These are phyloP conservation scores for Neosalanx taihuensis DNA, from an alignment of 2,797 vertebrate genomes.

Conservation along the genomic window DNA sequence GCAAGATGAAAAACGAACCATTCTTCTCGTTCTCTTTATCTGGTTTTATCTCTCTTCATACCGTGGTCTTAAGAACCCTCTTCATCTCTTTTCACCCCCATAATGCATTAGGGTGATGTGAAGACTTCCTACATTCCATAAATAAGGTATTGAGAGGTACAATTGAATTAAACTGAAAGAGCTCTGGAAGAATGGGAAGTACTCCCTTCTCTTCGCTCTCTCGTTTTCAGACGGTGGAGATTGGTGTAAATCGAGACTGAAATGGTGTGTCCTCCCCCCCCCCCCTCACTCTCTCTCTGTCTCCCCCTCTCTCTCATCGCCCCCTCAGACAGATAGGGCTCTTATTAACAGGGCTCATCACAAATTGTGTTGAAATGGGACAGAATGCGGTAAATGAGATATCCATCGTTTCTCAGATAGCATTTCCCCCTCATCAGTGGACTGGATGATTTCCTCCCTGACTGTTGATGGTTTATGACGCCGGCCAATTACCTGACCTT, in stretches of 20 bases:
- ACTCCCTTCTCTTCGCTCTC: conserved; percentile 61
- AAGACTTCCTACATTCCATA: conserved; percentile 77
- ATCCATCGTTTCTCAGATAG: conserved; percentile 68
- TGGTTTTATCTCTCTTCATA: conserved; percentile 69
- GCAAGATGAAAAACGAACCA: conserved; percentile 65
- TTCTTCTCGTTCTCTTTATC: conserved; percentile 66
- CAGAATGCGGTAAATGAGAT: conserved; percentile 74
- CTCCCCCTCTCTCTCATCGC: conserved; percentile 23
- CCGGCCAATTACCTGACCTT: conserved; percentile 64
- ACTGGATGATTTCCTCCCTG: conserved; percentile 61
- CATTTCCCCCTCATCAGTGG: conserved; percentile 69
- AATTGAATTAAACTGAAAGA: conserved; percentile 81
- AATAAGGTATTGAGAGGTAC: conserved; percentile 77
- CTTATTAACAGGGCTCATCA: conserved; percentile 69
- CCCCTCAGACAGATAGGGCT: conserved; percentile 60
- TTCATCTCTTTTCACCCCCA: conserved; percentile 65
- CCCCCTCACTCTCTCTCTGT: conserved; percentile 24
- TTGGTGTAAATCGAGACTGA: conserved; percentile 79
- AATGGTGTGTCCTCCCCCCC: conserved; percentile 68
- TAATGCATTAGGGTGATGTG: conserved; percentile 71
- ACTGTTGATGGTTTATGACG: conserved; percentile 52
- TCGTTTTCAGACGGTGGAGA: conserved; percentile 56
- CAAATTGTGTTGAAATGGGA: conserved; percentile 71
- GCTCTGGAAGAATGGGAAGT: conserved; percentile 74
- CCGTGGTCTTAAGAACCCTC: conserved; percentile 66